A percentile compares a stretch with the other conserved stretches of the same genome.
These are phyloP conservation scores for Clunio marinus DNA, from an alignment of 2,888 invertebrate genomes.

Conservation along the genomic window DNA sequence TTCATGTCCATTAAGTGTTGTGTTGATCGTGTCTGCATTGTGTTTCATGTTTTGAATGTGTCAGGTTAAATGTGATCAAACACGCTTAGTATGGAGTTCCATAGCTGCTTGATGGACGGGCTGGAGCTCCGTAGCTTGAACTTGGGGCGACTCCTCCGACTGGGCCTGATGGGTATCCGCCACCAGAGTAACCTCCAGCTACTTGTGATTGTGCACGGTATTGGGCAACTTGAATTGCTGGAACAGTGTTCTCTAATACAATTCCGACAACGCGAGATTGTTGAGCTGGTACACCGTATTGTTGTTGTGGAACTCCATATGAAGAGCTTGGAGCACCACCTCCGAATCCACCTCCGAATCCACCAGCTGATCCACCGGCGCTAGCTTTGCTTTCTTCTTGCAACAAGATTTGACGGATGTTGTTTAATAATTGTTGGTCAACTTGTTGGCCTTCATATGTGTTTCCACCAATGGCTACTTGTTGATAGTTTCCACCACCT, in stretches of 20 bases:
- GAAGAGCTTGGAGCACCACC: constrained; percentile 46
- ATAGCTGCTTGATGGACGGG: constrained; percentile 51
- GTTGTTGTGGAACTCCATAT: constrained; percentile 22
- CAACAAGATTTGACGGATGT: constrained; percentile 78
- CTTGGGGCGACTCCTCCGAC: constrained; percentile 51
- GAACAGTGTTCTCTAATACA: constrained; percentile 79
- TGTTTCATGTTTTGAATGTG: background rate
- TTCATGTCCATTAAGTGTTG: constrained; percentile 24
- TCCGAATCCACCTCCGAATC: constrained; percentile 52
- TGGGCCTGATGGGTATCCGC: constrained; percentile 53
- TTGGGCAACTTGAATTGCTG: constrained; percentile 83
- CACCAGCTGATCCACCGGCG: constrained; percentile 53
- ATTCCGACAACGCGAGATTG: constrained; percentile 69
- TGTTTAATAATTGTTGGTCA: constrained; percentile 73
- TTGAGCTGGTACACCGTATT: constrained; percentile 31
- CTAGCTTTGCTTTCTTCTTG: constrained; percentile 68
- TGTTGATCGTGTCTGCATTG: background rate
- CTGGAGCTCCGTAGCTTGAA: constrained; percentile 62
- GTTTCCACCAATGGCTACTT: constrained; percentile 73
- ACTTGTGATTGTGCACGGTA: constrained; percentile 65
- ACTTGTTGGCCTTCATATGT: constrained; percentile 80
- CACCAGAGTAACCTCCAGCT: constrained; percentile 46
- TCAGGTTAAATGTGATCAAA: background rate
- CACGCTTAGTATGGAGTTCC: constrained; percentile 41
- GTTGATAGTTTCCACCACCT: constrained; percentile 68